phyloP scores from a whole-genome alignment of 2,113 vertebrate genomes.

The Corythornis madagascariensis region DNA sequence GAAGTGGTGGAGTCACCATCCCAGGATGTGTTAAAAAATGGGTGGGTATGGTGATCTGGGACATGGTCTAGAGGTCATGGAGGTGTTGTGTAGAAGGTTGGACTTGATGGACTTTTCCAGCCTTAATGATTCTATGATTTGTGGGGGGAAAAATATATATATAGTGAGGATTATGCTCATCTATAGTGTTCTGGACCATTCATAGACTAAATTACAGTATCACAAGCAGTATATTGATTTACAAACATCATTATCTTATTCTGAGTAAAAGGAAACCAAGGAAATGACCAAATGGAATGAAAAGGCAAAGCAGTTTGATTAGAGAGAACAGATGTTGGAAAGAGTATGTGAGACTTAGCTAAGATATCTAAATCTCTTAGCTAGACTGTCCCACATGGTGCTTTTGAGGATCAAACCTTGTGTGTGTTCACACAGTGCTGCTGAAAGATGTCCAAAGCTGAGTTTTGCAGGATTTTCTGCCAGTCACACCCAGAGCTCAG shows the following conservation, averaged over 20 bases:
- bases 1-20: too few relatives aligned
- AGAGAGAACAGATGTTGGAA: background rate
- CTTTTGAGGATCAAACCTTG: background rate
- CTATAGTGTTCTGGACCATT: background rate
- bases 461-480: background rate
- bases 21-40: too few relatives aligned
- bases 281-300: background rate
- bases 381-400: background rate
- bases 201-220: background rate
- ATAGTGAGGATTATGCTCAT: background rate
- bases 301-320: background rate
- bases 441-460: background rate
- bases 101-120: too few relatives aligned
- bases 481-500: background rate
- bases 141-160: too few relatives aligned
- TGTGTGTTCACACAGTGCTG: background rate
- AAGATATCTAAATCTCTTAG: background rate
- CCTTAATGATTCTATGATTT: background rate
- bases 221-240: background rate
- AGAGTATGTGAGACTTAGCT: background rate
- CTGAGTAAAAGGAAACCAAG: background rate
- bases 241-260: background rate
- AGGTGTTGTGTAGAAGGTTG: too few relatives aligned
- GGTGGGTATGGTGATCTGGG: too few relatives aligned
- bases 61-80: too few relatives aligned